Evolutionary conservation across 2,888 invertebrate genomes (phyloP), one percentile per base, ranked within the genome.

Genomic region (Drosophila hamatofila): DNA sequence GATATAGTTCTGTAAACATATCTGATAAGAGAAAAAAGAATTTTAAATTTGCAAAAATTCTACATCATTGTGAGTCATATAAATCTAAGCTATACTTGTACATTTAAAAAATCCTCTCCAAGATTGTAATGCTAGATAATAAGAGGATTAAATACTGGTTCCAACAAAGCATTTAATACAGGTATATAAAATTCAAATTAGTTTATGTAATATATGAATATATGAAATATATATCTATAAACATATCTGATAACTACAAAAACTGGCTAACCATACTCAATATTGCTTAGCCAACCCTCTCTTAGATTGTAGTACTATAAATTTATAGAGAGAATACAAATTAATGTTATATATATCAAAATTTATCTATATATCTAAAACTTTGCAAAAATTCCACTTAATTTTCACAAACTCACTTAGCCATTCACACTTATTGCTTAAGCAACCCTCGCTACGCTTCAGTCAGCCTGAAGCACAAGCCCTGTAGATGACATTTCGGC

Each of bases 401-500:
- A 11, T 18, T 18, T 11, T 18, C 9, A 18, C 6, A 21, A 42
- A 21, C 5, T 2, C 23, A 4, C 1, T 12, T 23, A 7, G 14
- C 16, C 4, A 46, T 3, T 46, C 21, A 7, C 7, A 16, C 23
- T 16, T 2, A 46, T 30, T 12, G 16, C 8, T 78, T 21, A 33
- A 39, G 11, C 63, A 51, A 6, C 77, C 76, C 77, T 79, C 77
- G 80, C 57, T 11, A 0, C 9, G 39, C 33, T 44, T 46, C 37
- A 27, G 27, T 21, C 42, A 18, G 33, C 59, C 18, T 25, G 18
- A n/a, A n/a, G 12, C 48, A 48, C 75, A 59, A 61, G 83, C 80
- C 80, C 80, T 69, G 83, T 72, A 83, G 80, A 88, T 83, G 87
- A 75, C 86, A 83, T 65, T 73, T 72, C 61, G 68, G 57, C 72